phyloP scores from a whole-genome alignment of 2,113 vertebrate genomes.

The Myodes glareolus region DNA sequence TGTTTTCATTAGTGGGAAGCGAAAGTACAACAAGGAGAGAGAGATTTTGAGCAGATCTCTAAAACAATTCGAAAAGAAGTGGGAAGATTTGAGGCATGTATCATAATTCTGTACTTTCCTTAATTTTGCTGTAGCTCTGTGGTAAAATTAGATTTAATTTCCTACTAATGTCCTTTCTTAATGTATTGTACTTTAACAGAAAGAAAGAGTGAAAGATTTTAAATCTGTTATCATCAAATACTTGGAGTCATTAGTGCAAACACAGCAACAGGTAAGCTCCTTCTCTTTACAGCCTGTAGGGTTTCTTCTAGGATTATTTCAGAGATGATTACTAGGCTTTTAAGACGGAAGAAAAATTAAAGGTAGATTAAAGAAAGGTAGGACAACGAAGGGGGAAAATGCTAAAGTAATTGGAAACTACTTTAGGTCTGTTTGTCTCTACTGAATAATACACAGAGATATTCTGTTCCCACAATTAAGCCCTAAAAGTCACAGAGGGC shows the following conservation, averaged over 20 bases:
- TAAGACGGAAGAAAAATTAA: slow-evolving; percentile 29
- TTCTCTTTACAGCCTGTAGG: slow-evolving; percentile 4
- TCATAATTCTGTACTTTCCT: slow-evolving; percentile 71
- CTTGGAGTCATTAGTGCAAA: slow-evolving; percentile 97
- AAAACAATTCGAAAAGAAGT: slow-evolving; percentile 98
- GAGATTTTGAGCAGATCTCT: slow-evolving; percentile 98
- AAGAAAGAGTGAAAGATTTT: slow-evolving; percentile 97
- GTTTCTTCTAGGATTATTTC: slow-evolving; percentile 8
- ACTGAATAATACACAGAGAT: neutral
- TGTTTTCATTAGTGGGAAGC: slow-evolving; percentile 93
- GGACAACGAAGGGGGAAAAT: neutral
- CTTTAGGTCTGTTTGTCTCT: neutral
- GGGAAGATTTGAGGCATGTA: slow-evolving; percentile 95
- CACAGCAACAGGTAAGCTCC: slow-evolving; percentile 96
- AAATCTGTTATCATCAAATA: slow-evolving; percentile 97
- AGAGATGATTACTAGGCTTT: neutral
- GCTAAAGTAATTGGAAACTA: neutral
- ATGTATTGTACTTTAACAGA: slow-evolving; percentile 87
- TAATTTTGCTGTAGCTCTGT: slow-evolving; percentile 54
- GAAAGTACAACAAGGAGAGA: slow-evolving; percentile 97
- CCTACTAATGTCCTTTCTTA: slow-evolving; percentile 46
- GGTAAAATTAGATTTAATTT: slow-evolving; percentile 47
- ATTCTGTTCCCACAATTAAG: neutral
- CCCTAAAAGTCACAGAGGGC: neutral
- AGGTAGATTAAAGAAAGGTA: slow-evolving; percentile 1